A percentile compares a stretch with the other conserved stretches of the same genome.
These are phyloP conservation scores for Acyrthosiphon pisum DNA, from an alignment of 1,140 invertebrate genomes.

Conservation along the genomic window DNA sequence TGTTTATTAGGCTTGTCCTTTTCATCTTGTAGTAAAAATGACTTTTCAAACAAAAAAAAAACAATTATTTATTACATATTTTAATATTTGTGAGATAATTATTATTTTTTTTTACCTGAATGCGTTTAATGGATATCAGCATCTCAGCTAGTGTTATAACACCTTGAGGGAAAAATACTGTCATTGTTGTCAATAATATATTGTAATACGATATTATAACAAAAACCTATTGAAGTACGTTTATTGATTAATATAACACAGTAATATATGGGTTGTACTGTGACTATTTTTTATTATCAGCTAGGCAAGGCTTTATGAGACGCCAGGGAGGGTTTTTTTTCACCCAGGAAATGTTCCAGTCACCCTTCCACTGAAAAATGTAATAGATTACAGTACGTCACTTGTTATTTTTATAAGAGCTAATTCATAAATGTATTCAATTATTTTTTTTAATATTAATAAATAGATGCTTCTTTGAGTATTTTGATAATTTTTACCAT, in stretches of 20 bases:
- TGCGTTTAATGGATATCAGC: constrained; percentile 72
- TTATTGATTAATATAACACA: not conserved
- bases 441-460: no score
- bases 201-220: constrained; percentile 78
- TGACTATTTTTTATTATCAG: no score
- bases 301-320: no score
- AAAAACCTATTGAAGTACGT: constrained; percentile 67
- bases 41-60: constrained; percentile 65
- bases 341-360: no score
- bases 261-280: no score
- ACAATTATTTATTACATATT: not conserved
- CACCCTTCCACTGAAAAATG: no score
- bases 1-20: constrained; percentile 58
- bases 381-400: no score
- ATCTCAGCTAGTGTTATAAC: constrained; percentile 69
- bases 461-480: constrained; percentile 64
- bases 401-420: not conserved
- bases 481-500: no score
- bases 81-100: not conserved
- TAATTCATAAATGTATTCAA: no score
- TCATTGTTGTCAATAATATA: constrained; percentile 73
- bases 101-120: constrained; percentile 62
- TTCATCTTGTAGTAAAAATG: constrained; percentile 74
- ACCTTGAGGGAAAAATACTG: constrained; percentile 77
- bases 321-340: no score